Evolutionary conservation across 2,888 invertebrate genomes (phyloP).

Genomic region (Ernsta delagoae): DNA sequence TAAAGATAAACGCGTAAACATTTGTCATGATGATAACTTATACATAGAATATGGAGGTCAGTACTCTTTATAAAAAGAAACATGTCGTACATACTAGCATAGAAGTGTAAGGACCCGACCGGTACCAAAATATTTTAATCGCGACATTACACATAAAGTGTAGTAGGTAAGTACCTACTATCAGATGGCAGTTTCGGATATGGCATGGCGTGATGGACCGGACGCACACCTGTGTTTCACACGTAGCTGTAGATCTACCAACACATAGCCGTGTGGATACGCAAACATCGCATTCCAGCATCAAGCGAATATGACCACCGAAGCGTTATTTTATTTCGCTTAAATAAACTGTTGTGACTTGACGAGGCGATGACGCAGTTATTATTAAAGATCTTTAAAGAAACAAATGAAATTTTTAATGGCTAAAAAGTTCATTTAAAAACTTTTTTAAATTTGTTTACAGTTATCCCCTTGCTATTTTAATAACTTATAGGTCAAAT

Average conservation of each 20-base stretch:
- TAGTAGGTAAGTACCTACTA: not conserved
- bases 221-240: slow-evolving; percentile 76
- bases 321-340: slow-evolving; percentile 37
- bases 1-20: too few species aligned
- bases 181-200: slow-evolving; percentile 57
- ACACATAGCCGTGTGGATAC: slow-evolving; percentile 20
- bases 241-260: slow-evolving; percentile 23
- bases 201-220: slow-evolving; percentile 63
- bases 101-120: not conserved
- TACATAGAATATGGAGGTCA: too few species aligned
- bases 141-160: slow-evolving; percentile 34
- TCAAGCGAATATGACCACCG: slow-evolving; percentile 39
- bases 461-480: too few species aligned
- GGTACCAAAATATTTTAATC: slow-evolving; percentile 11
- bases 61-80: not conserved
- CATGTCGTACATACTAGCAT: not conserved
- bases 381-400: slow-evolving; percentile 21
- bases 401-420: not conserved
- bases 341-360: slow-evolving; percentile 38
- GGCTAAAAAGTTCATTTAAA: too few species aligned
- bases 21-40: too few species aligned
- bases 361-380: slow-evolving; percentile 30
- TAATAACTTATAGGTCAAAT: too few species aligned
- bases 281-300: slow-evolving; percentile 61
- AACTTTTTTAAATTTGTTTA: too few species aligned